These are phyloP conservation scores for Apamea epomidion DNA, from an alignment of 2,888 invertebrate genomes.

Conservation along the genomic window DNA sequence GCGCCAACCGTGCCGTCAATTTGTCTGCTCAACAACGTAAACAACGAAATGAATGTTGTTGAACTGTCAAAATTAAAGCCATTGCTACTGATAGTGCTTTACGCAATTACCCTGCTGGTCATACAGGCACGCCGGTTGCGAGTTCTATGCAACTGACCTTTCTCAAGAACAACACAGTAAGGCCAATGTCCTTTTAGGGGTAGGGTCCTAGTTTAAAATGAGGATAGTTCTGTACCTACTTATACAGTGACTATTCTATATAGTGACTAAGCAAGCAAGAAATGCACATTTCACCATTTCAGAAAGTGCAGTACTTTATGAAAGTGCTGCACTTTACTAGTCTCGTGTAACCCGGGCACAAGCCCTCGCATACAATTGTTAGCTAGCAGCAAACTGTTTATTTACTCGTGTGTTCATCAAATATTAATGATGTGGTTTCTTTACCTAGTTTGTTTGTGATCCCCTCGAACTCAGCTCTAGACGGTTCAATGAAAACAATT, in stretches of 20 bases:
- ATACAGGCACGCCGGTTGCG: too few species aligned
- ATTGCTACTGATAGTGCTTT: too few species aligned
- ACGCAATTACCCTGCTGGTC: too few species aligned
- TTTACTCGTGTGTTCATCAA: conserved; percentile 25
- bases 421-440: conserved; percentile 29
- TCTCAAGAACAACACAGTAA: too few species aligned
- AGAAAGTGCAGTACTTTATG: not conserved
- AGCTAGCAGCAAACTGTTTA: not conserved
- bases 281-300: not conserved
- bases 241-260: not conserved
- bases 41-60: too few species aligned
- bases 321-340: not conserved
- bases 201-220: not conserved
- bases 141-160: too few species aligned
- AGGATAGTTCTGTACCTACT: not conserved
- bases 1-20: too few species aligned
- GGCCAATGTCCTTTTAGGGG: too few species aligned
- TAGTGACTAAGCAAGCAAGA: not conserved
- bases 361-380: not conserved
- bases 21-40: too few species aligned
- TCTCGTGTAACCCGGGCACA: not conserved
- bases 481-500: conserved; percentile 38
- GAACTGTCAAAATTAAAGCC: too few species aligned
- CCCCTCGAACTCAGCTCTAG: conserved; percentile 25
- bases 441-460: conserved; percentile 34